These are phyloP conservation scores for Hartigia nigra DNA, from an alignment of 2,888 invertebrate species.

Conservation along the genomic window DNA sequence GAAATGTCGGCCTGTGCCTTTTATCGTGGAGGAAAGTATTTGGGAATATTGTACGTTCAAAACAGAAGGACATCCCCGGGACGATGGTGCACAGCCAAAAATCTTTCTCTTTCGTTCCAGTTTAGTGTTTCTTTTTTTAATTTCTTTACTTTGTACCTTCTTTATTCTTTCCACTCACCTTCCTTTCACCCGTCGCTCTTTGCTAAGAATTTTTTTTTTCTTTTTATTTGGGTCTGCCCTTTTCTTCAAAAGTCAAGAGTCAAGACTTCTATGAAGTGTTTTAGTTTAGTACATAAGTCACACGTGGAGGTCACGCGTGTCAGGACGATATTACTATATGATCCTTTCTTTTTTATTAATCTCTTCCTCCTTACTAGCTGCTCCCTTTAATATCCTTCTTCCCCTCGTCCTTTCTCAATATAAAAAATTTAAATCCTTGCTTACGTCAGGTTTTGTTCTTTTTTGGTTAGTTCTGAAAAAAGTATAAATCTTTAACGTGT, in stretches of 20 bases:
- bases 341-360: constrained; percentile 6
- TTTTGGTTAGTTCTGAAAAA: not conserved
- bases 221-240: constrained; percentile 10
- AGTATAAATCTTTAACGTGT: not conserved
- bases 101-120: constrained; percentile 13
- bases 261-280: constrained; percentile 24
- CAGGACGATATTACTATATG: constrained; percentile 24
- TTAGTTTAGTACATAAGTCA: constrained; percentile 30
- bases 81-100: constrained; percentile 48
- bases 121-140: constrained; percentile 13
- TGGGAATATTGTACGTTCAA: constrained; percentile 29
- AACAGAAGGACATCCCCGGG: constrained; percentile 53
- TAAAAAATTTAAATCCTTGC: constrained; percentile 42
- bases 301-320: constrained; percentile 42
- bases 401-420: constrained; percentile 27
- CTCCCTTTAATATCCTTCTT: constrained; percentile 9
- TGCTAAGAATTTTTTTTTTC: constrained; percentile 16
- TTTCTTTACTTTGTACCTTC: constrained; percentile 22
- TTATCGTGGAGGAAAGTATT: constrained; percentile 14
- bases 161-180: constrained; percentile 24
- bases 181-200: constrained; percentile 10
- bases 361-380: not conserved
- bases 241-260: constrained; percentile 25
- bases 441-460: constrained; percentile 9
- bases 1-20: constrained; percentile 32